Evolutionary conservation across 1,140 invertebrate genomes (phyloP).

Genomic region (Mya arenaria): DNA sequence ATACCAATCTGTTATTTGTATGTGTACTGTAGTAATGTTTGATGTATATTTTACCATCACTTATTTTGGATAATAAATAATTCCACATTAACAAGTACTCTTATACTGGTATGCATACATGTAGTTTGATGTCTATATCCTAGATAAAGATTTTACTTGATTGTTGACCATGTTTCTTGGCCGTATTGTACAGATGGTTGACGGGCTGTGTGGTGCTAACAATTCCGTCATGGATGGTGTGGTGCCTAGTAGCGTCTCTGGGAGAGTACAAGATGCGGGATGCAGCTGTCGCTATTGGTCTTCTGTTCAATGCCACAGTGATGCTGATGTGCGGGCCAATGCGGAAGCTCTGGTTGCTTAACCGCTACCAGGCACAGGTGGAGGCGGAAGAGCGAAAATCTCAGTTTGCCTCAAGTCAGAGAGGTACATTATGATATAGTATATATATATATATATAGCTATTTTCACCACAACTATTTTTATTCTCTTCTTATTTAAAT

Average conservation of each 20-base stretch:
- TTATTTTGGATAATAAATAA: no score
- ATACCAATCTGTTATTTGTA: no score
- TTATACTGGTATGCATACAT: no score
- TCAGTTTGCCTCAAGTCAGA: constrained; percentile 41
- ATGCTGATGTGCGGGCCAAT: constrained; percentile 79
- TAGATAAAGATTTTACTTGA: no score
- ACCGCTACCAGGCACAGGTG: constrained; percentile 69
- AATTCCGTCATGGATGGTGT: constrained; percentile 80
- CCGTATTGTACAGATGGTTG: constrained; percentile 79
- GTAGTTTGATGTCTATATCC: no score
- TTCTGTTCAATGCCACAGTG: constrained; percentile 78
- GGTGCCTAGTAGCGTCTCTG: constrained; percentile 80
- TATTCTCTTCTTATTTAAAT: no score
- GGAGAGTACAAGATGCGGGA: constrained; percentile 76
- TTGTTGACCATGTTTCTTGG: no score
- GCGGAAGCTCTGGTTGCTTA: constrained; percentile 79
- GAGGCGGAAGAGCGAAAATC: constrained; percentile 69
- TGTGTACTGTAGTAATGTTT: no score
- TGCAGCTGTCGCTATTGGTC: constrained; percentile 78
- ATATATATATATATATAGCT: no score
- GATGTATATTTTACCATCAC: no score
- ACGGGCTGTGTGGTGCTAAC: constrained; percentile 78
- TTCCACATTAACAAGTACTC: no score
- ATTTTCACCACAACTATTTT: no score
- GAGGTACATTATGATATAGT: constrained; percentile 54